Base-by-base conservation (phyloP, 2,888 invertebrate genomes). In the Myathropa florea region DNA sequence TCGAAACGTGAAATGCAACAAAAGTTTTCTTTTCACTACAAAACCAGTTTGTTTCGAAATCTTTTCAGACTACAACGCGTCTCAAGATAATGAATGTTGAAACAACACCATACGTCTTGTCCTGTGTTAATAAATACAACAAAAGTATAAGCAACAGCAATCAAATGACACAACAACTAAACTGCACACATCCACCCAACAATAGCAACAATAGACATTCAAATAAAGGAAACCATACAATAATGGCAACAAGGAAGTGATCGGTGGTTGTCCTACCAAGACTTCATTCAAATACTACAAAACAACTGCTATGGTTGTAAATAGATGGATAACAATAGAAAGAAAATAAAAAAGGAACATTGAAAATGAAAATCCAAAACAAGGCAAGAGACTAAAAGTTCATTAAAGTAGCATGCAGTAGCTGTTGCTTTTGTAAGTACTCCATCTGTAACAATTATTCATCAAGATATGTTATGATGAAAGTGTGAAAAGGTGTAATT, bases 21-120 rank as follows among this genome's bases (percentile, higher is more conserved):
- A 23, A 23, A 23, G 24, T 12, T 23, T 23, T 57, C 23, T 24
- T 39, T 39, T 39, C 4, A 46, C 46, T 7, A 18, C 7, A 7
- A 18, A 46, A 46, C 18, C 24, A 24, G 57, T 14, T 4, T 57
- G 24, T 24, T 14, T 57, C 14, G 23, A 23, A 12, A 60, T 36
- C 68, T 33, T 68, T 30, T 68, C 33, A 61, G 46, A 60, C 33
- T 68, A 30, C 67, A 65, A 30, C 61, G 53, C 68, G 61, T 60
- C 77, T 46, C 30, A 18, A 63, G 60, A 77, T 68, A 77, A 77
- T 60, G 67, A 68, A 68, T 60, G 59, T 67, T 67, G 30, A 67
- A 67, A 76, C 65, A 57, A 65, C 68, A 68, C 26, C 33, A 61
- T 53, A 36, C 61, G 68, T 63, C 61, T 59, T 61, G 60, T 61